Evolutionary conservation across 2,888 invertebrate genomes (phyloP).

Genomic region (Peribatodes rhomboidaria): DNA sequence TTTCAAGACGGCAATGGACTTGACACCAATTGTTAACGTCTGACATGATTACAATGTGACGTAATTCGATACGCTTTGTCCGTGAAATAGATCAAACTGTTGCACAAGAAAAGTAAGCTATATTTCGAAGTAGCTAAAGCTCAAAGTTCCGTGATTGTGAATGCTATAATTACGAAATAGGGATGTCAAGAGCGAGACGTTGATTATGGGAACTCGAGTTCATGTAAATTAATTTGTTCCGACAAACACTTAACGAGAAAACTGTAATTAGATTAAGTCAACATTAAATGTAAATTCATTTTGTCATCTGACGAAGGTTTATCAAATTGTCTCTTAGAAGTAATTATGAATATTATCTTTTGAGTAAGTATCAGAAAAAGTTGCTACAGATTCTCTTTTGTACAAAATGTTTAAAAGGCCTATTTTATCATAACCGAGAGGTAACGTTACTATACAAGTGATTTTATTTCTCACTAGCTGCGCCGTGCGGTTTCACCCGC

Average conservation of each 20-base stretch:
- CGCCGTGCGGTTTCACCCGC: too few species aligned
- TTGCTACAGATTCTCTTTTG: too few species aligned
- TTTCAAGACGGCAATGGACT: constrained; percentile 44
- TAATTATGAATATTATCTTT: background rate
- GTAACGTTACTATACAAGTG: too few species aligned
- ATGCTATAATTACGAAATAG: constrained; percentile 49
- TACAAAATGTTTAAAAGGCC: too few species aligned
- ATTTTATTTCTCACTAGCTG: too few species aligned
- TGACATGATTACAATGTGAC: constrained; percentile 47
- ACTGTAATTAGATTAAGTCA: constrained; percentile 38
- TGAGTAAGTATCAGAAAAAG: background rate
- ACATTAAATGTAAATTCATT: constrained; percentile 10
- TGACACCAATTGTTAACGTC: constrained; percentile 45
- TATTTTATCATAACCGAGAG: too few species aligned
- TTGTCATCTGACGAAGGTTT: background rate
- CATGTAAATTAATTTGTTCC: constrained; percentile 47
- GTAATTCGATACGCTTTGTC: constrained; percentile 55
- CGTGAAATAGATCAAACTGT: constrained; percentile 43
- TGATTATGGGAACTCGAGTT: constrained; percentile 51
- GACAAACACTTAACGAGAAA: constrained; percentile 34
- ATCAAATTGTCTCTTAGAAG: constrained; percentile 1
- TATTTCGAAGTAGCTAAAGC: constrained; percentile 18
- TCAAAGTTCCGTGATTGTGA: constrained; percentile 25
- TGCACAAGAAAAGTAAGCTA: constrained; percentile 34
- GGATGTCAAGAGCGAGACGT: constrained; percentile 49